Evolutionary conservation across 2,113 vertebrate genomes (phyloP).

Genomic region (Amblyornis subalaris): DNA sequence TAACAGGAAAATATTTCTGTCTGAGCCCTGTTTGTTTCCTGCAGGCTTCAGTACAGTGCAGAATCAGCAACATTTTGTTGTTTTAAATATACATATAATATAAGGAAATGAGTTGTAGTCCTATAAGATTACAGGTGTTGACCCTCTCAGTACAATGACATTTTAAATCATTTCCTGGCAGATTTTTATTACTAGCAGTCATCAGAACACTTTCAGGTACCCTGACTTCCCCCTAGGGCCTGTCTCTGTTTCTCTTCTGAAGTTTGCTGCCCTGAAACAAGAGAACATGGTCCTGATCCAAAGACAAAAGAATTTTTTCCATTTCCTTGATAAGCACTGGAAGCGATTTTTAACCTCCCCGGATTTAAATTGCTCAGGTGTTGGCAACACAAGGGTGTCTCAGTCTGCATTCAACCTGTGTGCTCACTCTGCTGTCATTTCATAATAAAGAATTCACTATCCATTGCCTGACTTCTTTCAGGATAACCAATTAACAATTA

Average conservation of each 20-base stretch:
- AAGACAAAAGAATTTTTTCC: neutral
- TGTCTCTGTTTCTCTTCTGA: neutral
- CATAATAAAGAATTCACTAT: neutral
- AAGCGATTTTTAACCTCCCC: neutral
- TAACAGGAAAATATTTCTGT: slow-evolving; percentile 22
- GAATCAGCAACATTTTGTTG: slow-evolving; percentile 9
- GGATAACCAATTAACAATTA: slow-evolving; percentile 76
- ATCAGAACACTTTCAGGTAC: neutral
- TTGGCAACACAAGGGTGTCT: neutral
- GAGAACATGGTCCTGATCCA: neutral
- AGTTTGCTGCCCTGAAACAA: neutral
- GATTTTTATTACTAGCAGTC: neutral
- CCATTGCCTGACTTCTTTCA: slow-evolving; percentile 47
- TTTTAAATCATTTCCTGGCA: slow-evolving; percentile 15
- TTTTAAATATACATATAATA: neutral
- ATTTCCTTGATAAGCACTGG: neutral
- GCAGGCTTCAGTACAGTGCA: slow-evolving; percentile 2
- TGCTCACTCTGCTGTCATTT: neutral
- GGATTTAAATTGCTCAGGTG: neutral
- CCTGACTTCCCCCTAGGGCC: neutral
- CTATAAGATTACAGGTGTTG: neutral
- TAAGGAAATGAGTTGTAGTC: slow-evolving; percentile 32
- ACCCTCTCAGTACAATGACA: neutral
- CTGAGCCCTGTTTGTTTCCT: slow-evolving; percentile 12
- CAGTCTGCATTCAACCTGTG: neutral